Conservation (phyloP, 2,888 invertebrate genomes). For the Rhorus exstirpatorius region DNA sequence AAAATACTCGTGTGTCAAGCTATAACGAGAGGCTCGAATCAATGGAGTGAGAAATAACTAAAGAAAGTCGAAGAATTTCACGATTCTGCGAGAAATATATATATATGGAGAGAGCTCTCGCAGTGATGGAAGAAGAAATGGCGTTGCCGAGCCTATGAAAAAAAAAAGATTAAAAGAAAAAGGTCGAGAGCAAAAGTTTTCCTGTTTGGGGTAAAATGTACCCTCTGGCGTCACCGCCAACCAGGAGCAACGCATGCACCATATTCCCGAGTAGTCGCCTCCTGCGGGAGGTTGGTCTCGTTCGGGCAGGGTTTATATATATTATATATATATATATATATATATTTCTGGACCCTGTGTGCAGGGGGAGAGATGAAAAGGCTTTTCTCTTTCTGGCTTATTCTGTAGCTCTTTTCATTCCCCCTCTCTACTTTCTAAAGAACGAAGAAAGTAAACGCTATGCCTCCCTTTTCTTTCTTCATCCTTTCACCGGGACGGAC, state of each 20-base stretch:
- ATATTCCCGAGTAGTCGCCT: constrained; percentile 74
- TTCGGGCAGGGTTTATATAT: constrained; percentile 50
- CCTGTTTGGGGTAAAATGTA: constrained; percentile 71
- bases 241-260: constrained; percentile 58
- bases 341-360: constrained; percentile 29
- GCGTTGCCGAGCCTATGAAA: constrained; percentile 68
- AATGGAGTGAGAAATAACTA: constrained; percentile 31
- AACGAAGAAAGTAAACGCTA: constrained; percentile 61
- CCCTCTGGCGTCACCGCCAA: constrained; percentile 73
- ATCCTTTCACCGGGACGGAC: constrained; percentile 58
- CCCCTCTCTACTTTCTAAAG: constrained; percentile 6
- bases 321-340: constrained; percentile 15
- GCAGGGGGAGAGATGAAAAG: constrained; percentile 51
- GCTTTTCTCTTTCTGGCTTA: constrained; percentile 11
- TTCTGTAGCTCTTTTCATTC: constrained; percentile 58
- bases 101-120: constrained; percentile 36
- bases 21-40: constrained; percentile 1
- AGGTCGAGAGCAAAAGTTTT: constrained; percentile 71
- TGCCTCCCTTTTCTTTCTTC: constrained; percentile 60
- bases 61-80: constrained; percentile 33
- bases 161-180: constrained; percentile 70
- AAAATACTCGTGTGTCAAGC: neutral
- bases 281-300: constrained; percentile 73
- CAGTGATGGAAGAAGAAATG: constrained; percentile 60
- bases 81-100: constrained; percentile 86